phyloP scores from a whole-genome alignment of 2,888 invertebrate species.

The Stramonita haemastoma region DNA sequence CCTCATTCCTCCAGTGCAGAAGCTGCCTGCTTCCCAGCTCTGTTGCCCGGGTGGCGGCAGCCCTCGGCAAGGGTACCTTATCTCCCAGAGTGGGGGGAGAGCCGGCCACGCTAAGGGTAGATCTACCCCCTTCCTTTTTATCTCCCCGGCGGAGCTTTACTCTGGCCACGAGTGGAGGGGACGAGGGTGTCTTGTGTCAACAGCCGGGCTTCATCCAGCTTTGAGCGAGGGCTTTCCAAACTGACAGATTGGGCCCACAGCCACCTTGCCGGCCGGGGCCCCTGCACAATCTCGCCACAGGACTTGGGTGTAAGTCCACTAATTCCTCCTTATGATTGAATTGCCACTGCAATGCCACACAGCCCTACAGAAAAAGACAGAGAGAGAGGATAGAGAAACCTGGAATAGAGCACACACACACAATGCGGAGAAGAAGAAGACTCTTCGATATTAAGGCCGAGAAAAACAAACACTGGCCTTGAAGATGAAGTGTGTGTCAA shows the following conservation, averaged over 20 bases:
- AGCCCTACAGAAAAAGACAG: background rate
- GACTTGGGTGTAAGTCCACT: background rate
- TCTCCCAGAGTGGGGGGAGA: background rate
- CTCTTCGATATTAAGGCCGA: too few species aligned
- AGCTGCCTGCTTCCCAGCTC: background rate
- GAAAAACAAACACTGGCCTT: too few species aligned
- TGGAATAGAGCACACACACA: too few species aligned
- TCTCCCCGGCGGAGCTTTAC: slow-evolving; percentile 24
- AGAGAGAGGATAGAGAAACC: background rate
- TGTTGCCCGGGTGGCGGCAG: slow-evolving; percentile 37
- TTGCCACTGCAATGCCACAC: background rate
- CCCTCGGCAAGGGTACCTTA: slow-evolving; percentile 31
- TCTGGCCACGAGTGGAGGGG: slow-evolving; percentile 23
- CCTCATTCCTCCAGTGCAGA: background rate
- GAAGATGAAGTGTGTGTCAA: too few species aligned
- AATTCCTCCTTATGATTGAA: slow-evolving; percentile 4
- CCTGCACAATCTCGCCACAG: background rate
- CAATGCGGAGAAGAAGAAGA: too few species aligned
- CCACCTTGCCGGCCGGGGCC: background rate
- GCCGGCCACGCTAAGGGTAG: background rate
- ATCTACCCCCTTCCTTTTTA: slow-evolving; percentile 35
- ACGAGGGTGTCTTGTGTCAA: slow-evolving; percentile 1
- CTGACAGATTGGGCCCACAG: slow-evolving; percentile 20
- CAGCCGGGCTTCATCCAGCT: slow-evolving; percentile 25
- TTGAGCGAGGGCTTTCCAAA: slow-evolving; percentile 11